phyloP scores from a whole-genome alignment of 1,140 invertebrate genomes.

The Drosophila bocqueti region DNA sequence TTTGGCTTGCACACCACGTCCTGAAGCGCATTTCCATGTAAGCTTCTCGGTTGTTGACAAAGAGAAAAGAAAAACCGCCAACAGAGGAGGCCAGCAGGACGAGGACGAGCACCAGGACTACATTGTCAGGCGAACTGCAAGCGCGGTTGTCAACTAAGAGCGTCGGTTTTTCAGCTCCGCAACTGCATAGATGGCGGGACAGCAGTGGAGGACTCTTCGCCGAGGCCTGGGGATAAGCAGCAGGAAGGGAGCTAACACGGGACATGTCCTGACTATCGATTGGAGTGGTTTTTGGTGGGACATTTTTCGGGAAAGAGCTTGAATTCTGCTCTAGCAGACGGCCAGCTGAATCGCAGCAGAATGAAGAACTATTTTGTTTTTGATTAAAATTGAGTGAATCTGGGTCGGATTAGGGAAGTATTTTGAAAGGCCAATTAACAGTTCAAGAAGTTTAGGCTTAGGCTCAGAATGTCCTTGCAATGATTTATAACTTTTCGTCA shows the following conservation, averaged over 20 bases:
- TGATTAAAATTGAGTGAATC: background rate
- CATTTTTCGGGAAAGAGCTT: slow-evolving; percentile 8
- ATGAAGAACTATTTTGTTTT: slow-evolving; percentile 2
- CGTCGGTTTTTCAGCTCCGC: slow-evolving; percentile 50
- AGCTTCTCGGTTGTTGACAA: slow-evolving; percentile 71
- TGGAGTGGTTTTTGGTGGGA: slow-evolving; percentile 32
- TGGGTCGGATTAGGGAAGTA: too few species aligned
- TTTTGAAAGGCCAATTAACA: background rate
- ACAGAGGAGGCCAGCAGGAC: slow-evolving; percentile 22
- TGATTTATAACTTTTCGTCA: background rate
- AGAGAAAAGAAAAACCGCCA: slow-evolving; percentile 38
- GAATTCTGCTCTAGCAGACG: slow-evolving; percentile 7
- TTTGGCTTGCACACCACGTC: slow-evolving; percentile 79
- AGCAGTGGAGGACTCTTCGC: background rate
- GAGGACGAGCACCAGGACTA: slow-evolving; percentile 9
- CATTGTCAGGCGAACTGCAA: slow-evolving; percentile 50
- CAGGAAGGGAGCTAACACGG: slow-evolving; percentile 12
- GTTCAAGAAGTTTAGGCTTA: background rate
- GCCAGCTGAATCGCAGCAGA: slow-evolving; percentile 3
- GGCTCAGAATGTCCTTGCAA: background rate
- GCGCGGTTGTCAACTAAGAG: slow-evolving; percentile 65
- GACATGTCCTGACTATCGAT: slow-evolving; percentile 66
- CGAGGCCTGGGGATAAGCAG: slow-evolving; percentile 29
- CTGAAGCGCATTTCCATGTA: slow-evolving; percentile 79
- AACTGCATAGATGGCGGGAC: slow-evolving; percentile 3